Percentiles rank a stretch among this genome's conserved stretches.
phyloP scores from a whole-genome alignment of 2,888 invertebrate species.

The Oegoconia quadripuncta region DNA sequence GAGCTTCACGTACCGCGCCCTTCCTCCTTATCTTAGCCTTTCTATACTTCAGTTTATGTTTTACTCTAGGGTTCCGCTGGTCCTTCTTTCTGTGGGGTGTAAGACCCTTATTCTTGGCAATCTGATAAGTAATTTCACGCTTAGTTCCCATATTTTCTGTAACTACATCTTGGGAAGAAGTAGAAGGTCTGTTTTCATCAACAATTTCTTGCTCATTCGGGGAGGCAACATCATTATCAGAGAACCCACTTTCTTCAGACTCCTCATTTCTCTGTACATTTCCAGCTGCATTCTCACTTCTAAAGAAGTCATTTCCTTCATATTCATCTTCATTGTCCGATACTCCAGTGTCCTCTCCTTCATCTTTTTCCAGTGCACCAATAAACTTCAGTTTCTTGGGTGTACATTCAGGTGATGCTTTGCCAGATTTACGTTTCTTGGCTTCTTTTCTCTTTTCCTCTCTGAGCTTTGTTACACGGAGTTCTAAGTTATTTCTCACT shows the following conservation, averaged over 20 bases:
- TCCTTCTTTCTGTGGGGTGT: constrained; percentile 95
- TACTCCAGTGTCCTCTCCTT: constrained; percentile 65
- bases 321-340: constrained; percentile 65
- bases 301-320: constrained; percentile 60
- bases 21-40: constrained; percentile 95
- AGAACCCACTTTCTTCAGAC: constrained; percentile 68
- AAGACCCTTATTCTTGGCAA: constrained; percentile 97
- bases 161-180: constrained; percentile 42
- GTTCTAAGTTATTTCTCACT: constrained; percentile 62
- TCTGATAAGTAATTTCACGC: constrained; percentile 94
- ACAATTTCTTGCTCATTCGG: constrained; percentile 45
- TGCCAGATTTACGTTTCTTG: constrained; percentile 54
- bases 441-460: constrained; percentile 25
- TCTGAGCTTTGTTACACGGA: constrained; percentile 40
- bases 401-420: constrained; percentile 37
- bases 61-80: constrained; percentile 95
- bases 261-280: constrained; percentile 43
- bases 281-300: constrained; percentile 26
- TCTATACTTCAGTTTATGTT: constrained; percentile 93
- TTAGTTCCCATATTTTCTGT: constrained; percentile 76
- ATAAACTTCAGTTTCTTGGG: constrained; percentile 66
- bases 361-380: constrained; percentile 55
- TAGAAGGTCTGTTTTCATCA: constrained; percentile 51
- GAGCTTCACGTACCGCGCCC: constrained; percentile 92
- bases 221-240: constrained; percentile 56